Conservation (phyloP, 2,113 vertebrate species). For the Tricholaema leucomelas region DNA sequence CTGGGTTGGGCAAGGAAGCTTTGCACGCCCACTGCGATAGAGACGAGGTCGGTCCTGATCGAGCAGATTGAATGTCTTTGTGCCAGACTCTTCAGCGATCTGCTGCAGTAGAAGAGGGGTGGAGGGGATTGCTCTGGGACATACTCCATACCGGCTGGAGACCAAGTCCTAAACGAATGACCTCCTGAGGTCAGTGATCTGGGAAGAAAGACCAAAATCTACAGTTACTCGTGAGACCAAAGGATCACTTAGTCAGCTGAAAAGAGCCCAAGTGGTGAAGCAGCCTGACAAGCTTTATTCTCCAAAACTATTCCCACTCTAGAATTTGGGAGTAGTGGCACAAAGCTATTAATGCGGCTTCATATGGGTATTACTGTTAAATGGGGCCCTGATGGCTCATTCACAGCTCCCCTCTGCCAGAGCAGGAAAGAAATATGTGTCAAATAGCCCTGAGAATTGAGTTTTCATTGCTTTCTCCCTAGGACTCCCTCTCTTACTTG, state of each 20-base stretch:
- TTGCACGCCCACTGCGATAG: neutral
- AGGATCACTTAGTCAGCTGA: neutral
- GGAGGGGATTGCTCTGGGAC: neutral
- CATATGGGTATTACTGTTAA: neutral
- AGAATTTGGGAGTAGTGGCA: neutral
- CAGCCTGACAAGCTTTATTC: neutral
- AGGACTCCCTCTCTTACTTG: neutral
- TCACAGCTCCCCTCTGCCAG: neutral
- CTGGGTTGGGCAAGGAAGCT: neutral
- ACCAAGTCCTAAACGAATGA: neutral
- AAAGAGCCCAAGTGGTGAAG: neutral
- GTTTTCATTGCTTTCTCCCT: neutral
- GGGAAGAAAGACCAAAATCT: neutral
- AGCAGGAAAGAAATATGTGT: neutral
- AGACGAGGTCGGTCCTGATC: neutral
- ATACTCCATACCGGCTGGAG: neutral
- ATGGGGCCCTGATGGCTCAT: neutral
- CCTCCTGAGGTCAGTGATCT: neutral
- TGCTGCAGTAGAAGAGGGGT: neutral
- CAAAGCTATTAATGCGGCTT: neutral
- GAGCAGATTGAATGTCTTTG: neutral
- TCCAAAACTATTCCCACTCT: accelerated
- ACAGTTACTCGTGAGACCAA: neutral
- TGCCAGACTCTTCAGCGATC: neutral
- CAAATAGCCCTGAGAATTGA: neutral